Percentiles rank a stretch among this genome's conserved stretches.
phyloP scores from a whole-genome alignment of 2,113 vertebrate species.

The Chrysochloris asiatica region DNA sequence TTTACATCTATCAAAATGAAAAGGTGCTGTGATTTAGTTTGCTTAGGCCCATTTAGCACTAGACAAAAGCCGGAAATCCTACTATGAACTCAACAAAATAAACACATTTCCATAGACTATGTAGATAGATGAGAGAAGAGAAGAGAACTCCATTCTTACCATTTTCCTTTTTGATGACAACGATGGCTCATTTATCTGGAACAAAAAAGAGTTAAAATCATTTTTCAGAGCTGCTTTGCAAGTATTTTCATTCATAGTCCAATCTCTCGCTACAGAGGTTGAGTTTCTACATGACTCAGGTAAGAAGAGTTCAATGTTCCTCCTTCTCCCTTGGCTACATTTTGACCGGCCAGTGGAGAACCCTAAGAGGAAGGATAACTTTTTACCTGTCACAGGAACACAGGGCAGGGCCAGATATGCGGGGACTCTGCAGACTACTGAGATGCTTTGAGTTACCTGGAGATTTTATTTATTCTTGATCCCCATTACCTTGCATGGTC shows the following conservation, averaged over 20 bases:
- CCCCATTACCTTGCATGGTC: too few species aligned
- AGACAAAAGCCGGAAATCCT: conserved; percentile 22
- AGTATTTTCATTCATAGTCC: not conserved
- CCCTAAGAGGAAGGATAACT: not conserved
- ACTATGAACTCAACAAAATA: not conserved
- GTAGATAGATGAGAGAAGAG: not conserved
- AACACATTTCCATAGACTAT: not conserved
- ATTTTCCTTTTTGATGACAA: conserved; percentile 78
- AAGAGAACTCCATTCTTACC: conserved; percentile 84
- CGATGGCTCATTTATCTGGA: conserved; percentile 86
- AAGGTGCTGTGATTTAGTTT: not conserved
- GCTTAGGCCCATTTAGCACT: not conserved
- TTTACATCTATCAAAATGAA: conserved; percentile 15
- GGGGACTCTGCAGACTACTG: not conserved
- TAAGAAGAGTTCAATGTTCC: not conserved
- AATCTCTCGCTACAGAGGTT: not conserved
- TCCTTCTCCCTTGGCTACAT: not conserved
- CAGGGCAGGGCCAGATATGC: not conserved
- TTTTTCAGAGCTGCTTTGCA: conserved; percentile 28
- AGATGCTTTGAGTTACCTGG: too few species aligned
- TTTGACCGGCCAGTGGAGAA: not conserved
- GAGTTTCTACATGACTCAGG: not conserved
- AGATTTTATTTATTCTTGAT: too few species aligned
- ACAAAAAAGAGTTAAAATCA: conserved; percentile 37
- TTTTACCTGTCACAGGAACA: not conserved